A percentile compares a stretch with the other conserved stretches of the same genome.
Evolutionary conservation across 1,140 invertebrate species (phyloP).

Genomic region (Drosophila ercepeae): DNA sequence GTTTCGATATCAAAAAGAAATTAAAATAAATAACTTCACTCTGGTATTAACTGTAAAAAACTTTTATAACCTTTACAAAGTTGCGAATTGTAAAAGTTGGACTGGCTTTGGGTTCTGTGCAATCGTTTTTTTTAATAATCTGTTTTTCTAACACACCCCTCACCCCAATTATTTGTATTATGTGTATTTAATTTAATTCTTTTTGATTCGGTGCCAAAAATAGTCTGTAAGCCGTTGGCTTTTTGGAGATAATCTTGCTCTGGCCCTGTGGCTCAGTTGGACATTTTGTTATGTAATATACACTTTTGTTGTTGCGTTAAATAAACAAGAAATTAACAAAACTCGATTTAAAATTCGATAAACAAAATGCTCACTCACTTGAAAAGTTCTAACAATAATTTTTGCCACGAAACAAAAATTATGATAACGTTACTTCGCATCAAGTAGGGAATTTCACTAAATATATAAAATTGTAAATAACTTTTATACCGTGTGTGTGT

Average conservation of each 20-base stretch:
- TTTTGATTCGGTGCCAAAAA: conserved; percentile 79
- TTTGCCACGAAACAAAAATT: conserved; percentile 34
- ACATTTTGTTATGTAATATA: conserved; percentile 76
- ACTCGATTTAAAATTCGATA: conserved; percentile 19
- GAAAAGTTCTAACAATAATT: conserved; percentile 81
- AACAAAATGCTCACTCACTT: conserved; percentile 82
- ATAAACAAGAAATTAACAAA: conserved; percentile 13
- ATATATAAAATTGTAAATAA: conserved; percentile 64
- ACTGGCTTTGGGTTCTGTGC: conserved; percentile 52
- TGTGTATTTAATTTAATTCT: conserved; percentile 35
- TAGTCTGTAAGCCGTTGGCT: conserved; percentile 68
- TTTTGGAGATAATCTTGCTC: conserved; percentile 33
- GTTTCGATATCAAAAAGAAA: neutral
- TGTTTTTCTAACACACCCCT: conserved; percentile 15
- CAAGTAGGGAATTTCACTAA: conserved; percentile 75
- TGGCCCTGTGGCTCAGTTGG: conserved; percentile 31
- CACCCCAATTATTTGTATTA: conserved; percentile 23
- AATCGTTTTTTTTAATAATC: conserved; percentile 36
- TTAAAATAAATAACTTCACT: neutral
- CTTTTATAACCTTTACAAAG: no score
- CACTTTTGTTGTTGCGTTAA: conserved; percentile 62
- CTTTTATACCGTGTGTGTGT: conserved; percentile 62
- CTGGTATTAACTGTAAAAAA: no score
- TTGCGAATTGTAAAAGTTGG: conserved; percentile 16
- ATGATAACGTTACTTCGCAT: conserved; percentile 55